Evolutionary conservation across 2,113 vertebrate species (phyloP), one percentile per base, ranked within the genome.

Genomic region (Actenoides lindsayi): DNA sequence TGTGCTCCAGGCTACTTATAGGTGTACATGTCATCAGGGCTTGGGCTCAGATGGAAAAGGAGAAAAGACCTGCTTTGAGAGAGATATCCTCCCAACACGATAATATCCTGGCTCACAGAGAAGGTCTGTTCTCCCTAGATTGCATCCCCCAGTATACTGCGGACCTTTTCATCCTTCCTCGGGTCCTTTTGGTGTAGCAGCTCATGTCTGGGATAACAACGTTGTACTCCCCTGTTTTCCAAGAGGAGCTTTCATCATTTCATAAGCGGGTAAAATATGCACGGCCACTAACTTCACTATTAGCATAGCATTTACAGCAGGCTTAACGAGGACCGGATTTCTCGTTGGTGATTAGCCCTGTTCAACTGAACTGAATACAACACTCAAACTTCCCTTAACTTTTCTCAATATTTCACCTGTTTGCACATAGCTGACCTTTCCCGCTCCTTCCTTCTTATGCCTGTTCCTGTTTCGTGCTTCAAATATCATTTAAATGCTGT

Each of bases 11-110:
- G 46, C 17, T 20, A 41, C 7, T 27, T 54, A 13, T 2, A 41
- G 20, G 2, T 54, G 60, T 44, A 4, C 0, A 0, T 2, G 0
- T 44, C 33, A 82, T 54, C 35, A 56, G 83, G 31, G 27, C 48
- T 31, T 70, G 68, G 42, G 46, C 31, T 62, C 23, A n/a, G 14
- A 44, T 44, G 39, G 13, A 48, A 69, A 30, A 83, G 46, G 39
- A 44, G 57, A 46, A 51, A 9, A 92, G 6, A 37, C 6, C 41
- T 57, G 10, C 33, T 56, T 30, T 78, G 44, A 37, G 37, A 41
- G 50, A 78, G 10, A 4, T 44, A 4, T 44, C 21, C 27, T 63
- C 42, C 57, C 24, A 21, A 10, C 9, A 6, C 8, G 5, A 27
- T 41, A 25, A 3, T 30, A 35, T 11, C 60, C 41, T 70, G 42